Conservation (phyloP, 1,140 invertebrate genomes). For the Drosophila mauritiana region DNA sequence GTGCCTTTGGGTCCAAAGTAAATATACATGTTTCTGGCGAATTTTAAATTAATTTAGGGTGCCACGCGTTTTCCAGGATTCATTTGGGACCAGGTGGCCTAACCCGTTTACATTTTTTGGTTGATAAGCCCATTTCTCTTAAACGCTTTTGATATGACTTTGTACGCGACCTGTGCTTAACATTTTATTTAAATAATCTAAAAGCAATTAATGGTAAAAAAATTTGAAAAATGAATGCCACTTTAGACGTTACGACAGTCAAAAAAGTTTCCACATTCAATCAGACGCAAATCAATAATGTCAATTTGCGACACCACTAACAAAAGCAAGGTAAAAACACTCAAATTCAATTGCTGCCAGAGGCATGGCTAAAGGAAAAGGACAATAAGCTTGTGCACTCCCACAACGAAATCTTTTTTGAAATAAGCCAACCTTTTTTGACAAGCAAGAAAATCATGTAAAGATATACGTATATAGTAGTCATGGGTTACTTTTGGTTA, state of each 20-base stretch:
- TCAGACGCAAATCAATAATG: neutral
- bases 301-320: neutral
- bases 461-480: neutral
- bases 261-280: neutral
- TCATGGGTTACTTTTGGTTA: neutral
- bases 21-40: conserved; percentile 34
- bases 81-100: conserved; percentile 1
- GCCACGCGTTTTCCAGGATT: neutral
- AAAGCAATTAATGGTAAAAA: too few relatives aligned
- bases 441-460: neutral
- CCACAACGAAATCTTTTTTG: neutral
- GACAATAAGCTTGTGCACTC: neutral
- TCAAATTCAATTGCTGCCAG: neutral
- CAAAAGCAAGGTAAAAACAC: neutral
- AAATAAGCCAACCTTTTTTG: neutral
- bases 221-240: neutral
- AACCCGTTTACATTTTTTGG: neutral
- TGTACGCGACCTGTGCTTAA: neutral
- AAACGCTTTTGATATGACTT: neutral
- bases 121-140: neutral
- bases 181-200: too few relatives aligned
- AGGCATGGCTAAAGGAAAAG: neutral
- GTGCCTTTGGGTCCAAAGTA: conserved; percentile 5
- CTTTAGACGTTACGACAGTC: neutral
- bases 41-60: conserved; percentile 56